Conservation (phyloP, 2,888 invertebrate species). For the Caenorhabditis sp. region DNA sequence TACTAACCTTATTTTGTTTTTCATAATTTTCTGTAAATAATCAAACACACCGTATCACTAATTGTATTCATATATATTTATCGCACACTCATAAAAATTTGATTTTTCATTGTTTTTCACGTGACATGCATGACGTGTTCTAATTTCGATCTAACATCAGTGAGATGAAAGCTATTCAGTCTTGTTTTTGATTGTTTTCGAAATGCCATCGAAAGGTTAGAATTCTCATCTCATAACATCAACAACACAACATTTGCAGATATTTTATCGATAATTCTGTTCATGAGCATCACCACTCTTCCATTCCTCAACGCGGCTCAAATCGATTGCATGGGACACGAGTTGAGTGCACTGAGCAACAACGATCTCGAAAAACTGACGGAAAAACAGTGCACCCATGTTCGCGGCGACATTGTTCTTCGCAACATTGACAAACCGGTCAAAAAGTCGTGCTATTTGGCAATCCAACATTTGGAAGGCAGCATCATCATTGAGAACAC, state of each 20-base stretch:
- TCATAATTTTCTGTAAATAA: not conserved
- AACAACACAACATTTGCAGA: too few species aligned
- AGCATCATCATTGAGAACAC: not conserved
- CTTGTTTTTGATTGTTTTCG: not conserved
- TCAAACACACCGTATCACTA: not conserved
- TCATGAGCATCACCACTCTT: not conserved
- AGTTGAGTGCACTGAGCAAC: not conserved
- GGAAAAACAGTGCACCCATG: not conserved
- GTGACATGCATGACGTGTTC: too few species aligned
- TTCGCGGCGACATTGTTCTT: not conserved
- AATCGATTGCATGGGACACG: not conserved
- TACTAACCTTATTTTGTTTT: not conserved
- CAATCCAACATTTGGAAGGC: not conserved
- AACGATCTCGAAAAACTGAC: not conserved
- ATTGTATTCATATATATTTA: not conserved
- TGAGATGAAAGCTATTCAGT: not conserved
- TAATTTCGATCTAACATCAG: too few species aligned
- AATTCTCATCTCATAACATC: too few species aligned
- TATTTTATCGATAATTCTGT: conserved; percentile 1
- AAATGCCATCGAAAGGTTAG: not conserved
- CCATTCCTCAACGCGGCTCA: not conserved
- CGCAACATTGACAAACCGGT: not conserved
- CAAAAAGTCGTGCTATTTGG: not conserved
- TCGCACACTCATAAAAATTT: not conserved
- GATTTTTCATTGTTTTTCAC: not conserved